These are phyloP conservation scores for Australoheros facetus DNA, from an alignment of 2,797 vertebrate species.

Conservation along the genomic window DNA sequence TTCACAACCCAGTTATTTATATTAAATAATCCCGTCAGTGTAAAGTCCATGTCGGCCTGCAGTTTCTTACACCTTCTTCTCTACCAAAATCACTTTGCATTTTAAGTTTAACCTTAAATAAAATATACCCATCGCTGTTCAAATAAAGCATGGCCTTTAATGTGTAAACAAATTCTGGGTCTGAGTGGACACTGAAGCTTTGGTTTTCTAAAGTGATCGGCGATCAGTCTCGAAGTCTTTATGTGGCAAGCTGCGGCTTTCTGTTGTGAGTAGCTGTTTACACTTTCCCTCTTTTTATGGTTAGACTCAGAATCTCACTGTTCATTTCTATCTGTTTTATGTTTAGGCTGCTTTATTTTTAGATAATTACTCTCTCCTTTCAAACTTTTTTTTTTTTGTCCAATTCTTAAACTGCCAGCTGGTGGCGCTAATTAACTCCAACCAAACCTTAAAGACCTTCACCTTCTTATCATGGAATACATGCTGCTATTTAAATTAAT, in stretches of 20 bases:
- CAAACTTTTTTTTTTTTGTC: neutral
- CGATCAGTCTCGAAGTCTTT: neutral
- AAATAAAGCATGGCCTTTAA: neutral
- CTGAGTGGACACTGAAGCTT: neutral
- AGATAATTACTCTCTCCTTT: neutral
- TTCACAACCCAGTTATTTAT: neutral
- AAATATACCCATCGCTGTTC: neutral
- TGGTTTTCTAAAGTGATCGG: neutral
- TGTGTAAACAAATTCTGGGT: neutral
- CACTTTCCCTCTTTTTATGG: neutral
- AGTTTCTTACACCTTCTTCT: neutral
- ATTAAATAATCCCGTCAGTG: neutral
- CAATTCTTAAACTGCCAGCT: neutral
- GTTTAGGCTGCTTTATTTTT: neutral
- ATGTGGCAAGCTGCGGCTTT: neutral
- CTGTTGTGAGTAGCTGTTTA: neutral
- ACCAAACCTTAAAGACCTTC: neutral
- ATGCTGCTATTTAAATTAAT: neutral
- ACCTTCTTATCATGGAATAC: neutral
- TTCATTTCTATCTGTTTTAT: neutral
- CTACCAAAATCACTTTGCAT: neutral
- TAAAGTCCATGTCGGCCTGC: slow-evolving; percentile 11
- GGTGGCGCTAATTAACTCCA: slow-evolving; percentile 3
- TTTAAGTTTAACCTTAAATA: neutral
- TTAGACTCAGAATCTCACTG: neutral